Evolutionary conservation across 2,888 invertebrate species (phyloP).

Genomic region (Escarpia spicata): DNA sequence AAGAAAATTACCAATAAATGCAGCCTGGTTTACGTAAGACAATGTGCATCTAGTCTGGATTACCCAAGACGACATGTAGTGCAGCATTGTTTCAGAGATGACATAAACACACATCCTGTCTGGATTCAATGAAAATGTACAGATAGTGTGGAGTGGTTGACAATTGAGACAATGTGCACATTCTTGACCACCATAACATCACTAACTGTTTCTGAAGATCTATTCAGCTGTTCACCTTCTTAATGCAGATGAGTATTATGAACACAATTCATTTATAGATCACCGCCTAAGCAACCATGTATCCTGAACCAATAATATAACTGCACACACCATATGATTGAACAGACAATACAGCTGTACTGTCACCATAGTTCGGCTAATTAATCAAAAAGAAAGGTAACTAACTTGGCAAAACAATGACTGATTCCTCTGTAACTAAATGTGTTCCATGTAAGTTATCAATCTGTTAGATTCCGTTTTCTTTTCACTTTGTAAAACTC

Average conservation of each 20-base stretch:
- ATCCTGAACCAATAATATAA: too few relatives aligned
- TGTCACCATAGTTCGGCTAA: background rate
- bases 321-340: background rate
- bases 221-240: background rate
- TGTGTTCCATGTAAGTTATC: too few relatives aligned
- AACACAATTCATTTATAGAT: background rate
- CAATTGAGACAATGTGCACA: background rate
- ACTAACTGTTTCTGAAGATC: background rate
- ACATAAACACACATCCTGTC: background rate
- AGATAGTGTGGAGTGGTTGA: background rate
- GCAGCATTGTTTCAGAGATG: too few relatives aligned
- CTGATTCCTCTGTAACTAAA: too few relatives aligned
- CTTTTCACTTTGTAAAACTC: too few relatives aligned
- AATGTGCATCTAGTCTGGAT: too few relatives aligned
- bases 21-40: too few relatives aligned
- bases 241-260: background rate
- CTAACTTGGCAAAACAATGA: too few relatives aligned
- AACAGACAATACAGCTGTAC: background rate
- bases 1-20: background rate
- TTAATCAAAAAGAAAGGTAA: background rate
- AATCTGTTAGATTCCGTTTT: too few relatives aligned
- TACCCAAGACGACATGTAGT: too few relatives aligned
- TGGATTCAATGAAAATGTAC: background rate
- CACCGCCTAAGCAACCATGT: too few relatives aligned
- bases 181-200: background rate